Base-by-base conservation (phyloP, 1,140 invertebrate species). In the Diabrotica undecimpunctata region DNA sequence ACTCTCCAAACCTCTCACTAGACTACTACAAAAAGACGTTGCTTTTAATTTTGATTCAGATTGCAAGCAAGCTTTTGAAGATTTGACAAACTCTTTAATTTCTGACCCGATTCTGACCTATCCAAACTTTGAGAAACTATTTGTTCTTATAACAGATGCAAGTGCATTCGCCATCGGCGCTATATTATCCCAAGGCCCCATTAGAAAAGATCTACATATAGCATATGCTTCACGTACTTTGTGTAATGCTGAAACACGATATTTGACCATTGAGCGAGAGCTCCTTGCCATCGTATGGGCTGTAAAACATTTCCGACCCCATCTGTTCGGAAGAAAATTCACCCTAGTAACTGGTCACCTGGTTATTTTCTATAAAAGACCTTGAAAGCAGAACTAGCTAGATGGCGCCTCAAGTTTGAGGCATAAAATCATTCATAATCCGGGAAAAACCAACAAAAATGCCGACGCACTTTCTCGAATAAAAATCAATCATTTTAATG, bases 141-240 rank as follows among this genome's bases (percentile, higher is more conserved):
- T 80, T 62, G 64, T 66, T 3, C 41, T 79, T 7, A 77, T 71
- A 0, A 77, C 75, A 5, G 79, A 80, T 38, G 78, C 77, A 69
- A 65, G 66, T 6, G n/a, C n/a, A n/a, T n/a, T n/a, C n/a, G n/a
- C n/a, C n/a, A n/a, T n/a, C n/a, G n/a, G n/a, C n/a, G n/a, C n/a
- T n/a, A n/a, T n/a, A n/a, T n/a, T n/a, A n/a, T n/a, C n/a, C n/a
- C n/a, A n/a, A n/a, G n/a, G n/a, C 1, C 9, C 46, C 25, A 59
- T 72, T 53, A 72, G 70, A 6, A 46, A 67, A 55, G 74, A 71
- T 55, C 12, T 50, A 41, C 54, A 36, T 9, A 62, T 41, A 8
- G 10, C 1, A 7, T 46, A n/a, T n/a, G n/a, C n/a, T n/a, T n/a
- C n/a, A n/a, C n/a, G n/a, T n/a, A n/a, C n/a, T n/a, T n/a, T n/a